These are phyloP conservation scores for Podargus strigoides DNA, from an alignment of 2,797 vertebrate species.

Conservation along the genomic window DNA sequence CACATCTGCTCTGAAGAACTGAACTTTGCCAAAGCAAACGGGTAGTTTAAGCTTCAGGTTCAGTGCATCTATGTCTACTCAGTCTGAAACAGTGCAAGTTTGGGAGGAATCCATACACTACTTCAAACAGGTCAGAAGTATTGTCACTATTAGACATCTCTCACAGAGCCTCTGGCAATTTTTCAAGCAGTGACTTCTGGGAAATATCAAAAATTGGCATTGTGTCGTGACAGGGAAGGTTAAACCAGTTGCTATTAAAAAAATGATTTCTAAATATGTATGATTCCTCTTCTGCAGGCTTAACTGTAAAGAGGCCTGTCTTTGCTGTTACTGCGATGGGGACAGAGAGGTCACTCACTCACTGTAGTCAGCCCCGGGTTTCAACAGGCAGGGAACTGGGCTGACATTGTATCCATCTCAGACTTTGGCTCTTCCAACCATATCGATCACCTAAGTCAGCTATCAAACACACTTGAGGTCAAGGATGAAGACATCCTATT, in stretches of 20 bases:
- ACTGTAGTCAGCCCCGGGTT: neutral
- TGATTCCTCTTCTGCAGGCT: neutral
- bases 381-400: neutral
- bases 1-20: neutral
- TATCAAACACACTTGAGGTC: neutral
- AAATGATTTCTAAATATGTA: neutral
- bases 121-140: neutral
- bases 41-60: neutral
- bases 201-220: neutral
- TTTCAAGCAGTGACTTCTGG: neutral
- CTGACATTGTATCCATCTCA: neutral
- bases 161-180: neutral
- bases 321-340: rapidly evolving
- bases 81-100: neutral
- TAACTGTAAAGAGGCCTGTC: neutral
- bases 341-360: neutral
- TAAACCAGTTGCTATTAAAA: neutral
- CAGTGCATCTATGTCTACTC: neutral
- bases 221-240: neutral
- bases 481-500: neutral
- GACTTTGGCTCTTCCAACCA: neutral
- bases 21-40: neutral
- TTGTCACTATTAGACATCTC: neutral
- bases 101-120: neutral
- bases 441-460: neutral